phyloP scores from a whole-genome alignment of 2,113 vertebrate genomes.

The Otocyon megalotis region DNA sequence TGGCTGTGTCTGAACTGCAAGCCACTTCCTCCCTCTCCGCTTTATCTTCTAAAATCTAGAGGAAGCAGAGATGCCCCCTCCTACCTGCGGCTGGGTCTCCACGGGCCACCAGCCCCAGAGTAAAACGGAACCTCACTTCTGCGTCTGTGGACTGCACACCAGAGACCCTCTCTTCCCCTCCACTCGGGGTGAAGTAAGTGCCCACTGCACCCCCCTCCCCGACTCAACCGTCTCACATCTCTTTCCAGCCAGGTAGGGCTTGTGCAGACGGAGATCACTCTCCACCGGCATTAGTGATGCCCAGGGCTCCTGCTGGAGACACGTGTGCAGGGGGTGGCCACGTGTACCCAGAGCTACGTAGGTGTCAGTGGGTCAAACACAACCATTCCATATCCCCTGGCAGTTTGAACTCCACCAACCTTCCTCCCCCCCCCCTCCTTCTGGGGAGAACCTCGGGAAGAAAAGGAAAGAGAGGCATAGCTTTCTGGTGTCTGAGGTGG shows the following conservation, averaged over 20 bases:
- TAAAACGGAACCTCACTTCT: no score
- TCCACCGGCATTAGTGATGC: background rate
- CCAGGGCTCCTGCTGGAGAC: background rate
- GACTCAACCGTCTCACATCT: fast-evolving
- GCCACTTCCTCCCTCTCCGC: background rate
- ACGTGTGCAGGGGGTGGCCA: fast-evolving
- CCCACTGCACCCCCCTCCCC: no score
- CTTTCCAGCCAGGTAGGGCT: background rate
- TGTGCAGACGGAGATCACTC: no score
- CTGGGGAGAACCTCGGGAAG: no score
- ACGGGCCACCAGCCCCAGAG: fast-evolving
- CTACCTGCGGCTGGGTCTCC: background rate
- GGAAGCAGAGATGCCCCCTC: background rate
- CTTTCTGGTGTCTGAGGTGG: background rate
- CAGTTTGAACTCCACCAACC: background rate
- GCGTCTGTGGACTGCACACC: background rate
- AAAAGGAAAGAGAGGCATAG: background rate
- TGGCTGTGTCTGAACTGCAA: fast-evolving
- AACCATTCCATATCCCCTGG: fast-evolving
- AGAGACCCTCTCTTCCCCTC: no score
- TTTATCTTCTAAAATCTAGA: background rate
- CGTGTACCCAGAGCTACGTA: background rate
- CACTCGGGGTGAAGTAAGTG: background rate
- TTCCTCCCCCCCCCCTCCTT: background rate
- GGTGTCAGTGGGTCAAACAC: background rate